Percentiles rank a stretch among this genome's conserved stretches.
These are phyloP conservation scores for Staurois parvus DNA, from an alignment of 2,797 vertebrate species.

Conservation along the genomic window DNA sequence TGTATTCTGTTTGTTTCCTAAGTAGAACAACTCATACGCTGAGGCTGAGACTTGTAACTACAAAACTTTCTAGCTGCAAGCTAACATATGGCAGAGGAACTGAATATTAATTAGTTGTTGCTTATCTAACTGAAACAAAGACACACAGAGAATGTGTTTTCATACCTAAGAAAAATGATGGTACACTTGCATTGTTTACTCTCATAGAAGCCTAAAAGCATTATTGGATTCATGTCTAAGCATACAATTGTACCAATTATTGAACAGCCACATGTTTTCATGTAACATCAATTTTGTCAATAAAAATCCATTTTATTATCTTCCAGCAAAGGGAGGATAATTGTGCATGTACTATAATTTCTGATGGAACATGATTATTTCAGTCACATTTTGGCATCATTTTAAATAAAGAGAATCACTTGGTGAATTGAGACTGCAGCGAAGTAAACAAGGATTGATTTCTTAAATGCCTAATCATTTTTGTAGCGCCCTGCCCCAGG, in stretches of 20 bases:
- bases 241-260: background rate
- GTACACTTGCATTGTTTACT: slow-evolving; percentile 13
- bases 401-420: background rate
- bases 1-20: slow-evolving; percentile 27
- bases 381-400: background rate
- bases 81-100: slow-evolving; percentile 13
- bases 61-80: slow-evolving; percentile 45
- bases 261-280: background rate
- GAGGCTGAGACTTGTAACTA: slow-evolving; percentile 27
- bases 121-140: slow-evolving; percentile 47
- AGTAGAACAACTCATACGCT: background rate
- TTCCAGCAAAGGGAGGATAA: background rate
- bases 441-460: background rate
- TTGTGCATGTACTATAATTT: background rate
- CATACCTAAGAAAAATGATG: slow-evolving; percentile 2
- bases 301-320: background rate
- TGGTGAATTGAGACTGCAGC: background rate
- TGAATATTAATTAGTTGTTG: slow-evolving; percentile 37
- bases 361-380: background rate
- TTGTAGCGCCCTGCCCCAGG: too few relatives aligned
- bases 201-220: background rate
- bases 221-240: background rate
- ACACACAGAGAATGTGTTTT: slow-evolving; percentile 10
- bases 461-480: too few relatives aligned
- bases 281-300: background rate